These are phyloP conservation scores for Melanerpes formicivorus DNA, from an alignment of 2,113 vertebrate species.

Conservation along the genomic window DNA sequence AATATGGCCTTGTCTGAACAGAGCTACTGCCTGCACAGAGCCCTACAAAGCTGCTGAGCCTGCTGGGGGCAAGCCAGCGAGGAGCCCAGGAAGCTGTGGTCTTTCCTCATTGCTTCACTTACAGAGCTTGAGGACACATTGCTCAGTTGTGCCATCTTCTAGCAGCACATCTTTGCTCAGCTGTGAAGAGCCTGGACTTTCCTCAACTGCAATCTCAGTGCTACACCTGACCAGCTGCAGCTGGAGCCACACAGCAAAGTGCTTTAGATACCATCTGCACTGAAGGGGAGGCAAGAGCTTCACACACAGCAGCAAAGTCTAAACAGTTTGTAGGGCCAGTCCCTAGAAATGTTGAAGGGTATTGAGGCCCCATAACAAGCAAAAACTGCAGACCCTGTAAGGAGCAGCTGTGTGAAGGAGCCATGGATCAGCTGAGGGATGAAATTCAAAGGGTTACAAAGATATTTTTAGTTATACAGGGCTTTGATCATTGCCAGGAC, in stretches of 20 bases:
- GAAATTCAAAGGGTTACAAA: neutral
- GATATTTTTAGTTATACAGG: neutral
- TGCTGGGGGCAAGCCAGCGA: neutral
- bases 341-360: neutral
- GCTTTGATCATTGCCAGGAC: neutral
- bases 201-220: neutral
- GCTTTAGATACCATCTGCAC: neutral
- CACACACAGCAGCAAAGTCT: fast-evolving
- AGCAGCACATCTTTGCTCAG: neutral
- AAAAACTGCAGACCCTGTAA: neutral
- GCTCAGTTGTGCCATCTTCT: neutral
- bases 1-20: fast-evolving
- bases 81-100: fast-evolving
- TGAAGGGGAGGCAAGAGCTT: neutral
- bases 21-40: fast-evolving
- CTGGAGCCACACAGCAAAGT: neutral
- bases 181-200: neutral
- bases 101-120: neutral
- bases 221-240: neutral
- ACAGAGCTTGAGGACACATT: fast-evolving
- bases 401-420: neutral
- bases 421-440: neutral
- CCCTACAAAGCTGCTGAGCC: neutral
- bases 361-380: neutral
- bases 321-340: fast-evolving